Evolutionary conservation across 2,113 vertebrate species (phyloP).

Genomic region (Indri indri): DNA sequence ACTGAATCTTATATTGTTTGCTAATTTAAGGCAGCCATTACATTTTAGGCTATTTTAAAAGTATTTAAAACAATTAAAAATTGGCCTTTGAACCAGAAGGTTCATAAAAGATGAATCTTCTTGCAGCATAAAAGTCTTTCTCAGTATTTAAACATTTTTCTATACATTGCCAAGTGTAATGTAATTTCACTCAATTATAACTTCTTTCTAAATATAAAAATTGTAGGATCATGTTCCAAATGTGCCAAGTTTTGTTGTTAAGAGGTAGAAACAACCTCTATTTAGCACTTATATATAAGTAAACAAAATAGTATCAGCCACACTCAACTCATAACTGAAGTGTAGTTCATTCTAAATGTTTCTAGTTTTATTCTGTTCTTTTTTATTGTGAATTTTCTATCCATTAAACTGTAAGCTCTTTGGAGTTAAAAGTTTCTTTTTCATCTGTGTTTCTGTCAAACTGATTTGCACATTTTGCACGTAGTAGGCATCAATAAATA

Average conservation of each 20-base stretch:
- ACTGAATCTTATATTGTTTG: not conserved
- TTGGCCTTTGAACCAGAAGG: not conserved
- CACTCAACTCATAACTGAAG: not conserved
- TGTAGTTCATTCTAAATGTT: not conserved
- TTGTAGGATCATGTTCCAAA: not conserved
- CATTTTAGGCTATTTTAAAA: not conserved
- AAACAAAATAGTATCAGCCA: not conserved
- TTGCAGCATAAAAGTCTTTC: not conserved
- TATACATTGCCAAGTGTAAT: not conserved
- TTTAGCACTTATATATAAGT: constrained; percentile 29
- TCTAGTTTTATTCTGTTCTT: not conserved
- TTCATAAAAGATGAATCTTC: not conserved
- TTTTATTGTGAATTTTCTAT: constrained; percentile 24
- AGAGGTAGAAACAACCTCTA: not conserved
- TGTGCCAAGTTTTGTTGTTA: not conserved
- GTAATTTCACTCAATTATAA: not conserved
- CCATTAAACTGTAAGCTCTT: not conserved
- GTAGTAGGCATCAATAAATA: not conserved
- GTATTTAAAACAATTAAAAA: constrained; percentile 2
- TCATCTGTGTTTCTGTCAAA: constrained; percentile 13
- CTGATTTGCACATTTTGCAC: not conserved
- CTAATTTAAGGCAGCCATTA: not conserved
- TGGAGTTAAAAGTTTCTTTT: not conserved
- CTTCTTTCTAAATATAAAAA: not conserved
- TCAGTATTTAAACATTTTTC: constrained; percentile 8